These are phyloP conservation scores for Lathronympha strigana DNA, from an alignment of 2,888 invertebrate species.

Conservation along the genomic window DNA sequence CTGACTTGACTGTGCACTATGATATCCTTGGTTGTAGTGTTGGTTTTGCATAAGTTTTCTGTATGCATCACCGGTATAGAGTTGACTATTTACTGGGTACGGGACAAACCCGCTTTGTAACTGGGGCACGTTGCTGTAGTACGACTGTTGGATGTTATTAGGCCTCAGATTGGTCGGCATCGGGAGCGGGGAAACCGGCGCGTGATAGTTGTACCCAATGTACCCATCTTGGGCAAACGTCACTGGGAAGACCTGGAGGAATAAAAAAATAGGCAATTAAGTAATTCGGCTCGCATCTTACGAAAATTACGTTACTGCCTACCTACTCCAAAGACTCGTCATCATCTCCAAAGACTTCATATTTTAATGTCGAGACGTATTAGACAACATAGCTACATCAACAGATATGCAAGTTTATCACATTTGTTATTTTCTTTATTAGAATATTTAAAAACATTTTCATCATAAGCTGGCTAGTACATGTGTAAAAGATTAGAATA, in stretches of 20 bases:
- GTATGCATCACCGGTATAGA: not conserved
- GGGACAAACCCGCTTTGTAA: conserved; percentile 14
- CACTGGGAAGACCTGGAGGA: conserved; percentile 21
- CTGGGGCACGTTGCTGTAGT: conserved; percentile 11
- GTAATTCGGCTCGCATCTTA: too few species aligned
- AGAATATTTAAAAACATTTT: too few species aligned
- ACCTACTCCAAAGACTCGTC: too few species aligned
- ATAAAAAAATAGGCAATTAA: not conserved
- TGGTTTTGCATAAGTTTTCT: conserved; percentile 11
- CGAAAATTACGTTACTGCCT: too few species aligned
- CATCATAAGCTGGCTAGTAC: too few species aligned
- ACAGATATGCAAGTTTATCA: too few species aligned
- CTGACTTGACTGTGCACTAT: conserved; percentile 17
- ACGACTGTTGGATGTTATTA: not conserved
- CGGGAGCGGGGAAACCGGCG: not conserved
- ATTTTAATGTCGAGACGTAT: too few species aligned
- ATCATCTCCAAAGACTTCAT: too few species aligned
- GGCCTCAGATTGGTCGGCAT: not conserved
- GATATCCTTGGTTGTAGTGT: conserved; percentile 25
- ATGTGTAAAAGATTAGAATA: too few species aligned
- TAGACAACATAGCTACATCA: too few species aligned
- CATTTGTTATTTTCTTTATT: too few species aligned
- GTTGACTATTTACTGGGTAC: not conserved
- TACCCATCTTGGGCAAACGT: conserved; percentile 14
- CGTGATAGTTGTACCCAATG: conserved; percentile 23